Evolutionary conservation across 2,113 vertebrate species (phyloP).

Genomic region (Ptilonorhynchus violaceus): DNA sequence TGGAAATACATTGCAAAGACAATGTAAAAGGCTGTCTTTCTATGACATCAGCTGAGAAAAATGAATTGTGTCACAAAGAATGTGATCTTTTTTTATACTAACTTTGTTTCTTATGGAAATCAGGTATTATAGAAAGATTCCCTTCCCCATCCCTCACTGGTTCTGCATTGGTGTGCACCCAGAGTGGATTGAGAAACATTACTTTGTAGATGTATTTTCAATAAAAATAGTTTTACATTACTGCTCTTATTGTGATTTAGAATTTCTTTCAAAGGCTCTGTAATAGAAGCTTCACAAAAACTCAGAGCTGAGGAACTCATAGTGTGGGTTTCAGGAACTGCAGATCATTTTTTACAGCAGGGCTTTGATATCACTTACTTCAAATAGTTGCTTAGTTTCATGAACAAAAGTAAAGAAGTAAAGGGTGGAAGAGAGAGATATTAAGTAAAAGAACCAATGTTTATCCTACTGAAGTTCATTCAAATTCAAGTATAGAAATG

Average conservation of each 20-base stretch:
- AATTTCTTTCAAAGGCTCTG: not conserved
- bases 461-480: not conserved
- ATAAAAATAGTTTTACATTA: slow-evolving; percentile 83
- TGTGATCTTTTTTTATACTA: slow-evolving; percentile 73
- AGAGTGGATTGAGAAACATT: slow-evolving; percentile 64
- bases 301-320: not conserved
- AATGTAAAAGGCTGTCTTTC: slow-evolving; percentile 63
- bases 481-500: not conserved
- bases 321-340: not conserved
- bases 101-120: slow-evolving; percentile 74
- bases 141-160: slow-evolving; percentile 42
- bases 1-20: slow-evolving; percentile 68
- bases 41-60: slow-evolving; percentile 55
- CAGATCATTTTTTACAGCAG: not conserved
- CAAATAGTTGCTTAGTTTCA: not conserved
- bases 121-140: slow-evolving; percentile 64
- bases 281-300: not conserved
- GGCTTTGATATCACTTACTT: not conserved
- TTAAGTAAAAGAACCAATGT: not conserved
- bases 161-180: slow-evolving; percentile 52
- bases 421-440: not conserved
- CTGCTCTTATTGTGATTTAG: not conserved
- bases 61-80: slow-evolving; percentile 53
- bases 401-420: not conserved
- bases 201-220: slow-evolving; percentile 85